A percentile compares a stretch with the other conserved stretches of the same genome.
phyloP scores from a whole-genome alignment of 2,113 vertebrate species.

The Dendrocopos noguchii region DNA sequence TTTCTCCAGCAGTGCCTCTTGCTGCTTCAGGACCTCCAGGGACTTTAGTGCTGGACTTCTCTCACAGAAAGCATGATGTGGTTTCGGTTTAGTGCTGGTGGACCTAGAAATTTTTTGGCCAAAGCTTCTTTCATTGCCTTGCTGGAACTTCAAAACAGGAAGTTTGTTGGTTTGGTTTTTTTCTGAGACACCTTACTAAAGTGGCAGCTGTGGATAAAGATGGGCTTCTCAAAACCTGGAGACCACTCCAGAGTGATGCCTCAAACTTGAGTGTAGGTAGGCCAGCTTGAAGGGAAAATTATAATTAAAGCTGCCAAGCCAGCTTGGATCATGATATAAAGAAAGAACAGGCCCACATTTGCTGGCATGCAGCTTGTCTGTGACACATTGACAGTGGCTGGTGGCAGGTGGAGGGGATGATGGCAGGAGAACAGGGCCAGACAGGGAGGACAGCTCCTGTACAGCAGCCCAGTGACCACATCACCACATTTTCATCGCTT shows the following conservation, averaged over 20 bases:
- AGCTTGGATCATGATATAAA: background rate
- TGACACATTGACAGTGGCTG: background rate
- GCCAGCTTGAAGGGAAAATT: background rate
- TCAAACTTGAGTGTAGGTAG: background rate
- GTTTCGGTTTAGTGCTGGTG: background rate
- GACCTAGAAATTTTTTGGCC: background rate
- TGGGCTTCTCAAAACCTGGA: background rate
- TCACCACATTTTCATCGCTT: background rate
- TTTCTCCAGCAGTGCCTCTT: background rate
- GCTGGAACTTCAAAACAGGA: background rate
- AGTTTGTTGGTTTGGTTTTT: background rate
- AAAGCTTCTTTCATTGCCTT: background rate
- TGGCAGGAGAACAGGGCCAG: fast-evolving
- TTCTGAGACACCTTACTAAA: background rate
- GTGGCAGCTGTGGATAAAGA: background rate
- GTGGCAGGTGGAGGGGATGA: background rate
- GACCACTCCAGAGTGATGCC: background rate
- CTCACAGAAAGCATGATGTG: background rate
- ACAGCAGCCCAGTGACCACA: background rate
- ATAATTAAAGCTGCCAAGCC: background rate
- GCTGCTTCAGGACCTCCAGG: background rate
- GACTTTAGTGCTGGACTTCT: background rate
- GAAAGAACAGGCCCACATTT: background rate
- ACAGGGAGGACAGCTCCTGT: background rate
- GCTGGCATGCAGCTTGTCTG: fast-evolving